Percentiles rank a stretch among this genome's conserved stretches.
Evolutionary conservation across 2,797 vertebrate species (phyloP).

Genomic region (Amblyraja radiata): DNA sequence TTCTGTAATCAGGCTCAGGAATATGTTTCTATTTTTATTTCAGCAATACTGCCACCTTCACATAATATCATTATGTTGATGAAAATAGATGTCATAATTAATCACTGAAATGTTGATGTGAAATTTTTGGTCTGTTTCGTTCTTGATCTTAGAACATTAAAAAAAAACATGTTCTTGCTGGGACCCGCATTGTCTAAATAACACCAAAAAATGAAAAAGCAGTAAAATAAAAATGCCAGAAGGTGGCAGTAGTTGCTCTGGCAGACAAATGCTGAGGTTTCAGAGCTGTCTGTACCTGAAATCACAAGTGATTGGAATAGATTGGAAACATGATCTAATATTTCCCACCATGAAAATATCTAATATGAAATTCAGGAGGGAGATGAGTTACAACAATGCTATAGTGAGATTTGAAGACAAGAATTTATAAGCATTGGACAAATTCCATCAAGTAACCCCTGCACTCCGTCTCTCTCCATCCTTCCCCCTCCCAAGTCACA

Average conservation of each 20-base stretch:
- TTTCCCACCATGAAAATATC: not conserved
- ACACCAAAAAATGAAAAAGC: not conserved
- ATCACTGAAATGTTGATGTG: not conserved
- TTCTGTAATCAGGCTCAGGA: no score
- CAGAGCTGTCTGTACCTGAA: not conserved
- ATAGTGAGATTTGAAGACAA: not conserved
- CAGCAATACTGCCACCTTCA: not conserved
- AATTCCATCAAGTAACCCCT: not conserved
- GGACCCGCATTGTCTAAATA: not conserved
- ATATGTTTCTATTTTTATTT: not conserved
- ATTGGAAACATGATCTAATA: not conserved
- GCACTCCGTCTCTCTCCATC: no score
- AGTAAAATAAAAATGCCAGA: not conserved
- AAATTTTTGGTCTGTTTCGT: not conserved
- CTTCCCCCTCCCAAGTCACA: no score
- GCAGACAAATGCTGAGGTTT: not conserved
- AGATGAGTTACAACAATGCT: not conserved
- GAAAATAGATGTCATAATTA: not conserved
- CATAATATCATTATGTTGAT: not conserved
- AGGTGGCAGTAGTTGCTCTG: not conserved
- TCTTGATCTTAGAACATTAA: not conserved
- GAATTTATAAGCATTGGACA: not conserved
- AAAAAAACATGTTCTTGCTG: not conserved
- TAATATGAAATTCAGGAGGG: slow-evolving; percentile 4
- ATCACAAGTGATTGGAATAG: not conserved